Conservation (phyloP, 2,888 invertebrate species). For the Norana najaformis region DNA sequence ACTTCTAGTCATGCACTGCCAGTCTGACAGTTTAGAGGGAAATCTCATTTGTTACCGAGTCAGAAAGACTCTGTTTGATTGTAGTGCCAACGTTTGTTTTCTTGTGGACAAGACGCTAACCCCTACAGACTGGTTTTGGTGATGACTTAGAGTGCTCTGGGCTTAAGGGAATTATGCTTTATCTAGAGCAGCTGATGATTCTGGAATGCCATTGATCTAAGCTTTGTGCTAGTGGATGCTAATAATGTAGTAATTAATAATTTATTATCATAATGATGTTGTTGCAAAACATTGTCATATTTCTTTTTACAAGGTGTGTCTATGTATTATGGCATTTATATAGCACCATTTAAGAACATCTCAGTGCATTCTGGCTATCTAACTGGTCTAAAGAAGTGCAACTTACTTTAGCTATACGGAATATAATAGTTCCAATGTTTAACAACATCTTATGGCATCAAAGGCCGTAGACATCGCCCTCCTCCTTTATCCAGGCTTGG, state of each 20-base stretch:
- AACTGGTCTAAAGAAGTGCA: not conserved
- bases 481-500: too few species aligned
- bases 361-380: not conserved
- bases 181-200: not conserved
- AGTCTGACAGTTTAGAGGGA: not conserved
- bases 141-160: not conserved
- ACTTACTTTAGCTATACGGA: too few species aligned
- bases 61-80: not conserved
- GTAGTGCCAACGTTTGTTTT: not conserved
- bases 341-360: not conserved
- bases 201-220: not conserved
- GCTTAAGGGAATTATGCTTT: not conserved
- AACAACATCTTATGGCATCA: too few species aligned
- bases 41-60: not conserved
- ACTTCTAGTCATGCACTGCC: slow-evolving; percentile 8
- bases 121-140: slow-evolving; percentile 13
- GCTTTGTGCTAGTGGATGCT: not conserved
- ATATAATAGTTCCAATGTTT: too few species aligned
- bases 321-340: not conserved
- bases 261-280: not conserved
- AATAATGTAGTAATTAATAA: not conserved
- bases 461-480: too few species aligned
- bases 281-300: not conserved
- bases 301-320: not conserved
- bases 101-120: not conserved